Base-by-base conservation (phyloP, 2,797 vertebrate species). In the Margarornis squamiger region DNA sequence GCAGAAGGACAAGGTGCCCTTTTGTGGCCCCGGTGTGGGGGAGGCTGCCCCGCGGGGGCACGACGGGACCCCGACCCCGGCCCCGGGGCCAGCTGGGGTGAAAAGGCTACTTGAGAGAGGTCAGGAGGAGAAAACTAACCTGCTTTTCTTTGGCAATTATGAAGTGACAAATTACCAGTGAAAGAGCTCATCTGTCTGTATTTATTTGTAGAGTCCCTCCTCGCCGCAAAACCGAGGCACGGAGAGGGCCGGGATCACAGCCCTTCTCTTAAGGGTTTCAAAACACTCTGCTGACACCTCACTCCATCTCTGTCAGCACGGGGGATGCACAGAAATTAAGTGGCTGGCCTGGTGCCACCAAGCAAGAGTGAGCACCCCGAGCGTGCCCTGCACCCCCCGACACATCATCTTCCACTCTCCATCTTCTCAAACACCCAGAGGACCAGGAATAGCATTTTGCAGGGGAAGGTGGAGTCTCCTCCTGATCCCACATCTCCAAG, bases 131-230 rank as follows among this genome's bases (percentile, higher is more conserved):
- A 93, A 90, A 90, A 70, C 59, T 34, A 38, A 88, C 51, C 94
- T 63, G 93, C 80, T 86, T 88, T 88, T 52, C 91, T 85, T 36
- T 29, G 91, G 89, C 84, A 95, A 94, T 93, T 95, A 95, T 34
- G 67, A 81, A 94, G 92, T 95, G 95, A 96, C 92, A 96, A 94
- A 96, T 94, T 5, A 75, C 20, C 90, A 43, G 92, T 7, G 88
- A 67, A 43, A 81, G 90, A 92, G 90, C 88, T 96, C 88, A 76
- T 92, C 86, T 86, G 90, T 82, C 77, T 52, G 66, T 58, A 24
- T 95, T 90, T 93, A 93, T 95, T 95, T 93, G 95, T 62, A 81
- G 92, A 94, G 88, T 43, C 75, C 62, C 73, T 55, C 22, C 85
- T 48, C 2, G 4, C 82, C 18, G 46, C 72, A 39, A 6, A 74